Percentiles rank a stretch among this genome's conserved stretches.
Conservation (phyloP, 2,888 invertebrate genomes). For the Agonopterix alstromeriana region DNA sequence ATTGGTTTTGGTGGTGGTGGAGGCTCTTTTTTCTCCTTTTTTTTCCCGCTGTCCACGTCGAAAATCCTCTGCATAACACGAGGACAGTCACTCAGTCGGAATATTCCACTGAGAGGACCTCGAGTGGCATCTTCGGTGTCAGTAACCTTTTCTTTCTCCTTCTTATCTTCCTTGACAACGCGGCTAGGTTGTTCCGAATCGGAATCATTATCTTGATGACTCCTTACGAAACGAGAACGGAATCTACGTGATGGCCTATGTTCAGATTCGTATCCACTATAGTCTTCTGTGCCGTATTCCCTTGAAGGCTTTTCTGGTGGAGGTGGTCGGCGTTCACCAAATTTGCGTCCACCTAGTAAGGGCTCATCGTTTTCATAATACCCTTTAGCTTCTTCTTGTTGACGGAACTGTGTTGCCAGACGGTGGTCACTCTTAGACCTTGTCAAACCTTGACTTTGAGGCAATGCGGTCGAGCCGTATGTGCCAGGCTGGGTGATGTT, state of each 20-base stretch:
- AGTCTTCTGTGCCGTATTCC: conserved; percentile 80
- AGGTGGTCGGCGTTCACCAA: conserved; percentile 82
- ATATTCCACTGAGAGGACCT: conserved; percentile 92
- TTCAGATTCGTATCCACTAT: conserved; percentile 82
- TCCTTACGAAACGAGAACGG: conserved; percentile 82
- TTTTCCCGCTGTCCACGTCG: conserved; percentile 84
- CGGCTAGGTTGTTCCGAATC: conserved; percentile 81
- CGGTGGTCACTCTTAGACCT: conserved; percentile 96
- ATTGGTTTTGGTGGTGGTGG: conserved; percentile 74
- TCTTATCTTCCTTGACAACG: conserved; percentile 79
- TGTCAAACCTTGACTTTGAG: conserved; percentile 86
- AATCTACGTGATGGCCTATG: conserved; percentile 81
- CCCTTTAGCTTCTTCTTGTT: conserved; percentile 85
- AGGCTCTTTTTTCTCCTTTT: conserved; percentile 86
- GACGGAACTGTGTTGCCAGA: conserved; percentile 90
- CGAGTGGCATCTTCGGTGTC: conserved; percentile 94
- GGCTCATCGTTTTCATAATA: conserved; percentile 82
- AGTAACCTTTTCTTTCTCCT: conserved; percentile 83
- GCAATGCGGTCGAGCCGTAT: conserved; percentile 73
- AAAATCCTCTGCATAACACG: conserved; percentile 92
- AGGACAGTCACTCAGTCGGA: conserved; percentile 90
- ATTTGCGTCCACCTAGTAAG: conserved; percentile 84
- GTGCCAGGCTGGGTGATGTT: conserved; percentile 84
- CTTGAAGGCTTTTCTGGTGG: conserved; percentile 71
- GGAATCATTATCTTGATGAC: conserved; percentile 85